Conservation (phyloP, 2,113 vertebrate species). For the Atrichornis clamosus region DNA sequence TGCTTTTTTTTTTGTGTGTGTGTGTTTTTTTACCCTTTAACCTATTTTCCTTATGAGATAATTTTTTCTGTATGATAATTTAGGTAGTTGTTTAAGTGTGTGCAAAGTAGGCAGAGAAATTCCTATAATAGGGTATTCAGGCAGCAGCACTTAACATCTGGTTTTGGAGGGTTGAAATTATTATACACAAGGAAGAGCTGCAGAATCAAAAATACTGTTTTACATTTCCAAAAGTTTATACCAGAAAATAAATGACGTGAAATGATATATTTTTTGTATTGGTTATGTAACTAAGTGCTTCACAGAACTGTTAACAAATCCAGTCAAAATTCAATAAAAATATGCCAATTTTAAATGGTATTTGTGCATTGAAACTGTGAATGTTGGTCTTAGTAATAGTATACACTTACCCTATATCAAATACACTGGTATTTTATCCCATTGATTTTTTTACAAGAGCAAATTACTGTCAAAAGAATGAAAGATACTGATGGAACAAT, state of each 20-base stretch:
- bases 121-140: not conserved
- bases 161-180: not conserved
- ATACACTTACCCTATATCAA: not conserved
- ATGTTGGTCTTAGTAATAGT: not conserved
- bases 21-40: not conserved
- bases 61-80: not conserved
- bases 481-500: not conserved
- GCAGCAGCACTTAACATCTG: not conserved
- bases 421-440: not conserved
- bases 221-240: not conserved
- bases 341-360: not conserved
- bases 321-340: not conserved
- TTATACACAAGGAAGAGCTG: not conserved
- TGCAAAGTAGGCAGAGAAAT: not conserved
- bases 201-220: not conserved
- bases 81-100: not conserved
- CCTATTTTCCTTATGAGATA: not conserved
- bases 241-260: not conserved
- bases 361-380: not conserved
- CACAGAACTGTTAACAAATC: not conserved
- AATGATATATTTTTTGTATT: not conserved
- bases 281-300: not conserved
- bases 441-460: not conserved
- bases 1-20: fast-evolving
- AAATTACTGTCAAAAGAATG: not conserved